Conservation (phyloP, 2,888 invertebrate genomes). For the Drosophila nr. medialis region DNA sequence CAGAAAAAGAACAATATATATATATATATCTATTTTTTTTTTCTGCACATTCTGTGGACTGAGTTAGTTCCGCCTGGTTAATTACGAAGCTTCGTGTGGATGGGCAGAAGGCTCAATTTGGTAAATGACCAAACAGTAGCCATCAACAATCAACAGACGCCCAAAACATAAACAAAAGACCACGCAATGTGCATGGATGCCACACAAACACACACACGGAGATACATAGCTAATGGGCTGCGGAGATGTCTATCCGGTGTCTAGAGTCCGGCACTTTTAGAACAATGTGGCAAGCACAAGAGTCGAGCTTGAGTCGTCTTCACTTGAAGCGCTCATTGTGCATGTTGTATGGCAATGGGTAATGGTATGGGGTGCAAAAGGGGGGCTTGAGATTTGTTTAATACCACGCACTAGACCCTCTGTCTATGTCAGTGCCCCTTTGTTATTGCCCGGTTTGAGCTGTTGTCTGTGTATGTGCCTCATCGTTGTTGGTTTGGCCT, state of each 20-base stretch:
- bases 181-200: constrained; percentile 55
- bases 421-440: constrained; percentile 53
- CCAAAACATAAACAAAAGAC: constrained; percentile 69
- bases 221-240: constrained; percentile 49
- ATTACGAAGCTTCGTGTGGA: constrained; percentile 23
- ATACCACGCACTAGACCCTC: constrained; percentile 69
- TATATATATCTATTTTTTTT: background rate
- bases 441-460: constrained; percentile 61
- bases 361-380: background rate
- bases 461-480: constrained; percentile 26
- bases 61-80: constrained; percentile 68
- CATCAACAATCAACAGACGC: constrained; percentile 35
- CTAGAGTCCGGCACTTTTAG: constrained; percentile 42
- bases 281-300: constrained; percentile 58
- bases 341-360: constrained; percentile 45
- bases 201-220: background rate
- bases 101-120: constrained; percentile 61
- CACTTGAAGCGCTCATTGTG: constrained; percentile 70
- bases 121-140: constrained; percentile 75
- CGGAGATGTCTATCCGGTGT: constrained; percentile 34
- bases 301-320: constrained; percentile 55
- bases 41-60: constrained; percentile 17
- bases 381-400: constrained; percentile 39
- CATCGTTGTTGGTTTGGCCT: constrained; percentile 31
- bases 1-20: constrained; percentile 2